Evolutionary conservation across 2,888 invertebrate genomes (phyloP).

Genomic region (Brachyptera putata): DNA sequence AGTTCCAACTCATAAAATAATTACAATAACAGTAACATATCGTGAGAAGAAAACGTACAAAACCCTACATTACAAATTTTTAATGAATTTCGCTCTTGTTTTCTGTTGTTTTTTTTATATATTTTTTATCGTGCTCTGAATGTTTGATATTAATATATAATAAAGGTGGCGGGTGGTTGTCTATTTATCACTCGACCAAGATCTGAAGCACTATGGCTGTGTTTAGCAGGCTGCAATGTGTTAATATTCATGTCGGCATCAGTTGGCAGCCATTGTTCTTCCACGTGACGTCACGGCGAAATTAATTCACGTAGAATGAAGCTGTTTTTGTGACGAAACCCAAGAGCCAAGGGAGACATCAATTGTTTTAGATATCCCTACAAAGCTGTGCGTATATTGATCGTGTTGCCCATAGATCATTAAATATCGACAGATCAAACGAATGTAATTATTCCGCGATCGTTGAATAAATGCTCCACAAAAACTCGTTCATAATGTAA

Average conservation of each 20-base stretch:
- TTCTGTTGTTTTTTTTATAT: constrained; percentile 3
- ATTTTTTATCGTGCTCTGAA: constrained; percentile 15
- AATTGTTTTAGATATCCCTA: too few relatives aligned
- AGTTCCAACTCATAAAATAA: constrained; percentile 18
- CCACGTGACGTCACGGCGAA: constrained; percentile 22
- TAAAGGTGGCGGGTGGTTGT: background rate
- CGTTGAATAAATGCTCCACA: too few relatives aligned
- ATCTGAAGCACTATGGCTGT: constrained; percentile 6
- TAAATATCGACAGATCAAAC: too few relatives aligned
- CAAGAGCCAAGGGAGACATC: too few relatives aligned
- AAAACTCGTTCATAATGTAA: too few relatives aligned
- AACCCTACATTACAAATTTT: constrained; percentile 16
- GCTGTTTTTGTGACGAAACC: constrained; percentile 7
- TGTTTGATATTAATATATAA: constrained; percentile 9
- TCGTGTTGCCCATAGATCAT: too few relatives aligned
- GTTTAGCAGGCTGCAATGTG: too few relatives aligned
- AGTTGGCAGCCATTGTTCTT: constrained; percentile 25
- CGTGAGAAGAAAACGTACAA: constrained; percentile 21
- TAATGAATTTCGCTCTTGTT: constrained; percentile 22
- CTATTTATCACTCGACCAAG: constrained; percentile 9
- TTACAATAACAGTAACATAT: constrained; percentile 14
- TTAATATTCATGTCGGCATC: constrained; percentile 25
- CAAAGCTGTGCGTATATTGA: too few relatives aligned
- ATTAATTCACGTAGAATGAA: constrained; percentile 23
- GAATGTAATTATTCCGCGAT: too few relatives aligned